Percentiles rank a stretch among this genome's conserved stretches.
Conservation (phyloP, 2,888 invertebrate genomes). For the Cryptocephalus primarius region DNA sequence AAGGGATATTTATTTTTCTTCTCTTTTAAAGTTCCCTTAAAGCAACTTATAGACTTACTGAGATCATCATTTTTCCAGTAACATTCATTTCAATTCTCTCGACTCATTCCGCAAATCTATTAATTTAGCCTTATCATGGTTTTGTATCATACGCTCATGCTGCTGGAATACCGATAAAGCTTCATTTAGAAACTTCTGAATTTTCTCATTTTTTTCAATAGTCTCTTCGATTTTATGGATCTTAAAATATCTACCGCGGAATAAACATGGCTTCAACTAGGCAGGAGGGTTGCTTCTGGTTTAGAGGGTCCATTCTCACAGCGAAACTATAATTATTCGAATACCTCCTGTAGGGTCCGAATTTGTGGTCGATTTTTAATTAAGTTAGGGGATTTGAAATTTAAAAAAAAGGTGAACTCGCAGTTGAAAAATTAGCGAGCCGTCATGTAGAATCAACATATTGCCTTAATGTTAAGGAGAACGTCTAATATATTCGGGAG, state of each 20-base stretch:
- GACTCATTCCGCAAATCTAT: conserved; percentile 82
- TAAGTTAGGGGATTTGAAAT: too few relatives aligned
- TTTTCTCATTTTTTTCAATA: conserved; percentile 49
- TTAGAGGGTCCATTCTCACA: conserved; percentile 13
- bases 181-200: conserved; percentile 51
- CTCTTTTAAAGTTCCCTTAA: conserved; percentile 63
- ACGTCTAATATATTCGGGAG: too few relatives aligned
- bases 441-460: too few relatives aligned
- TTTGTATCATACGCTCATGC: conserved; percentile 46
- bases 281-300: conserved; percentile 7
- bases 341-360: too few relatives aligned
- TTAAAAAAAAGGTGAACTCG: too few relatives aligned
- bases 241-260: conserved; percentile 71
- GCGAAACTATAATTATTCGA: too few relatives aligned
- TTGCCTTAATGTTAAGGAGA: too few relatives aligned
- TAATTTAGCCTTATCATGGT: conserved; percentile 38
- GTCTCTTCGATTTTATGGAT: conserved; percentile 59
- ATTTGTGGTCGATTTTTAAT: too few relatives aligned
- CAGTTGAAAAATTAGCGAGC: too few relatives aligned
- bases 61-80: conserved; percentile 81
- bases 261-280: conserved; percentile 44
- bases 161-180: conserved; percentile 52
- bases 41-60: conserved; percentile 70
- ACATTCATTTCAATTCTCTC: conserved; percentile 77
- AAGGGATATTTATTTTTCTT: conserved; percentile 30